Evolutionary conservation across 2,888 invertebrate genomes (phyloP), one percentile per base, ranked within the genome.

Genomic region (Plebejus anna): DNA sequence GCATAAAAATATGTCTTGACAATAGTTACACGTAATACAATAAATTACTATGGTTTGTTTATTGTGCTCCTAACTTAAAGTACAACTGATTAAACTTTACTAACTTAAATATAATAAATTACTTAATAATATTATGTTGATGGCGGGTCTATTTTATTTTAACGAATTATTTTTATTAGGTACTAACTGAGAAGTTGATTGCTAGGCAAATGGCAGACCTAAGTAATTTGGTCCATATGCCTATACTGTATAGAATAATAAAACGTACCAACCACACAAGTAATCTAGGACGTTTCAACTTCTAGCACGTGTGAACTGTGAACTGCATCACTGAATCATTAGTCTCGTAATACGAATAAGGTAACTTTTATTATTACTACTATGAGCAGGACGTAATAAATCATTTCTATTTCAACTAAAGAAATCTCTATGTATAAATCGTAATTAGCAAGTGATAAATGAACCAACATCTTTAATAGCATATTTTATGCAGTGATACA

Each of bases 391-490:
- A 59, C 2, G 2, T 59, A 4, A 28, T 61, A 61, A 36, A 66
- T 36, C 36, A 66, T 36, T 36, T n/a, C 28, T 32, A 13, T 61
- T 32, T 13, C 13, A 66, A 13, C 66, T 66, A 13, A 66, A 61
- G 4, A 61, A 61, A 59, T 28, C 59, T 59, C 61, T 22, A 22
- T 61, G 13, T 66, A 16, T 2, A 13, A 28, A 36, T 32, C 66
- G 13, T 32, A 36, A 66, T 66, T 66, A 66, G 22, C 36, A 66
- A 66, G 32, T 66, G 32, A 66, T 66, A 36, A 36, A 66, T 66
- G 32, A 5, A 22, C 61, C 28, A 32, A 36, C 66, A 36, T 66
- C 13, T 32, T 16, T 66, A 11, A 66, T 66, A 4, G 36, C 16
- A 66, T 36, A 66, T 66, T 66, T 66, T 9, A 61, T 61, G n/a